Evolutionary conservation across 2,888 invertebrate species (phyloP).

Genomic region (Elysia crispata): DNA sequence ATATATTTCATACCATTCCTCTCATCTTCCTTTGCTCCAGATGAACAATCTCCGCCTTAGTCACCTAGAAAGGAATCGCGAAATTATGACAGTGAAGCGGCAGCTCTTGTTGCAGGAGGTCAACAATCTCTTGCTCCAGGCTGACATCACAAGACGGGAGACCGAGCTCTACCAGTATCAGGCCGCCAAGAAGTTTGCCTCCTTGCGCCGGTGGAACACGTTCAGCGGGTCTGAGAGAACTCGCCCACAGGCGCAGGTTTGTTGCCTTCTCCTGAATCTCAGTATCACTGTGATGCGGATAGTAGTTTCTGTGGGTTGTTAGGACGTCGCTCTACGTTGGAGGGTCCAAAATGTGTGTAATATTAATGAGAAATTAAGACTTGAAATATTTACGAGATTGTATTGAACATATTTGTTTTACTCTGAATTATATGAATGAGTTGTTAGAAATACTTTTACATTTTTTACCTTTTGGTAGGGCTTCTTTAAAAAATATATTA

Average conservation of each 20-base stretch:
- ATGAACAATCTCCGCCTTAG: constrained; percentile 72
- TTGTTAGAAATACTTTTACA: too few relatives aligned
- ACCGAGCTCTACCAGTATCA: constrained; percentile 70
- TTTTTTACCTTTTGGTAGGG: too few relatives aligned
- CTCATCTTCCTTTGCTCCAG: constrained; percentile 53
- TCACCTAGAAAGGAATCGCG: constrained; percentile 72
- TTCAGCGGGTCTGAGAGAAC: constrained; percentile 65
- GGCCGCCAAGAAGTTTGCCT: constrained; percentile 61
- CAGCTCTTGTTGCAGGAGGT: constrained; percentile 75
- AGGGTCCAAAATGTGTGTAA: too few relatives aligned
- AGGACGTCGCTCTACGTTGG: too few relatives aligned
- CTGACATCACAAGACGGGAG: constrained; percentile 71
- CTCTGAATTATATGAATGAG: too few relatives aligned
- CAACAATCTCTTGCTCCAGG: constrained; percentile 73
- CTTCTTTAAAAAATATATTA: too few relatives aligned
- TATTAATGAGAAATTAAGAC: too few relatives aligned
- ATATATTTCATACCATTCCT: too few relatives aligned
- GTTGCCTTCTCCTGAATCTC: background rate
- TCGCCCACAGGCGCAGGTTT: constrained; percentile 39
- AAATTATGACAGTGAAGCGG: constrained; percentile 74
- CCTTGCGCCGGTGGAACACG: constrained; percentile 72
- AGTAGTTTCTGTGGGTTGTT: too few relatives aligned
- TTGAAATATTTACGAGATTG: too few relatives aligned
- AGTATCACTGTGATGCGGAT: too few relatives aligned
- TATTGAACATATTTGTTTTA: too few relatives aligned